phyloP scores from a whole-genome alignment of 2,797 vertebrate species.

The Chelon auratus region DNA sequence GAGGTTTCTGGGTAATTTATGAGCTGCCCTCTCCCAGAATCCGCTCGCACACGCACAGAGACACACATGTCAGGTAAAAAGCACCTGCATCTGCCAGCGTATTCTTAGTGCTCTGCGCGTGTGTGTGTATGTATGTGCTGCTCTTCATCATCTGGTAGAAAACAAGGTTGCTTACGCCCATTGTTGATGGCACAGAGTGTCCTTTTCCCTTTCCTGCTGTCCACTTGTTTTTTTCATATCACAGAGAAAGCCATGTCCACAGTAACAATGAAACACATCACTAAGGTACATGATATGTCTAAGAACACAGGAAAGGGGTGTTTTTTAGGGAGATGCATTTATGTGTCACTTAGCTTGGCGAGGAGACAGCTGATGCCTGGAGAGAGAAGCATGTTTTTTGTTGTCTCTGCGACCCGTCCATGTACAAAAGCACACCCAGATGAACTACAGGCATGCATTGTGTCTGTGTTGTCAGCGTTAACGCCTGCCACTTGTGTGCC shows the following conservation, averaged over 20 bases:
- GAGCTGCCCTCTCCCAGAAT: conserved; percentile 52
- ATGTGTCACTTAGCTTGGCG: conserved; percentile 2
- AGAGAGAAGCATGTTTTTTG: conserved; percentile 5
- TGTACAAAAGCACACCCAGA: conserved; percentile 9
- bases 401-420: background rate
- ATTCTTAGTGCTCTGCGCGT: background rate
- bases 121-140: background rate
- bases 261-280: background rate
- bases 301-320: background rate
- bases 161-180: conserved; percentile 5
- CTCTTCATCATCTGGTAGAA: conserved; percentile 23
- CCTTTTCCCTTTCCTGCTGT: conserved; percentile 1
- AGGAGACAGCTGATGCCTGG: conserved; percentile 21
- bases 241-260: background rate
- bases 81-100: conserved; percentile 36
- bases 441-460: conserved; percentile 20
- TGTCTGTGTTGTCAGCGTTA: conserved; percentile 17
- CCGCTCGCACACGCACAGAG: conserved; percentile 16
- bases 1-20: conserved; percentile 74
- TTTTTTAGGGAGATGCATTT: background rate
- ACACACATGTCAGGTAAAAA: conserved; percentile 13
- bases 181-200: conserved; percentile 4
- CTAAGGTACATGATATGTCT: conserved; percentile 13
- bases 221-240: conserved; percentile 12
- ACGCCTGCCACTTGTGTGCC: conserved; percentile 3